phyloP scores from a whole-genome alignment of 2,113 vertebrate species.

The Bujurquina vittata region DNA sequence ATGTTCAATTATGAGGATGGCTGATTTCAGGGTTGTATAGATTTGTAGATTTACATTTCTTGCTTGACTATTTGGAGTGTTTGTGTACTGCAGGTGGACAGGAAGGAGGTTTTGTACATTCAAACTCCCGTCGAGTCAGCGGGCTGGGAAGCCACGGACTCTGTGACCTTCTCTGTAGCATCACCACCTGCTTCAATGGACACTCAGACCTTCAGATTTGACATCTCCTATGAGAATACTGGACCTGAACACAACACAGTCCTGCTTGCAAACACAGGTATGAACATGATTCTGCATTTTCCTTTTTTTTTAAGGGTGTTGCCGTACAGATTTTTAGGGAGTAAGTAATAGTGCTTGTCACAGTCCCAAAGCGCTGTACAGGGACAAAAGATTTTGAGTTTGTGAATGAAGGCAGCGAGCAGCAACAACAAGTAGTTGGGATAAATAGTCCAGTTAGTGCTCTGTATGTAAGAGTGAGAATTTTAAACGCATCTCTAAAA shows the following conservation, averaged over 20 bases:
- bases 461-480: too few relatives aligned
- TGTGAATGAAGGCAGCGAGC: too few relatives aligned
- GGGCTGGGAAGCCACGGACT: conserved; percentile 85
- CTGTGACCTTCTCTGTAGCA: conserved; percentile 82
- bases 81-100: conserved; percentile 81
- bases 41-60: not conserved
- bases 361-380: too few relatives aligned
- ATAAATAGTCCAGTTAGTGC: too few relatives aligned
- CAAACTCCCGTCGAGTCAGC: conserved; percentile 76
- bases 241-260: conserved; percentile 77
- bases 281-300: conserved; percentile 13
- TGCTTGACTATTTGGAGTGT: not conserved
- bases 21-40: not conserved
- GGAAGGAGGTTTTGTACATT: conserved; percentile 83
- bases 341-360: too few relatives aligned
- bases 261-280: conserved; percentile 90
- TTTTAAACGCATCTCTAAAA: too few relatives aligned
- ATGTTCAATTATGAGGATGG: not conserved
- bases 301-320: too few relatives aligned
- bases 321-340: too few relatives aligned
- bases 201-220: conserved; percentile 82
- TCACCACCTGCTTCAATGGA: conserved; percentile 85
- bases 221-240: conserved; percentile 87
- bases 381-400: too few relatives aligned
- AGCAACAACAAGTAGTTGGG: too few relatives aligned